Evolutionary conservation across 2,888 invertebrate genomes (phyloP).

Genomic region (Anodontia alba): DNA sequence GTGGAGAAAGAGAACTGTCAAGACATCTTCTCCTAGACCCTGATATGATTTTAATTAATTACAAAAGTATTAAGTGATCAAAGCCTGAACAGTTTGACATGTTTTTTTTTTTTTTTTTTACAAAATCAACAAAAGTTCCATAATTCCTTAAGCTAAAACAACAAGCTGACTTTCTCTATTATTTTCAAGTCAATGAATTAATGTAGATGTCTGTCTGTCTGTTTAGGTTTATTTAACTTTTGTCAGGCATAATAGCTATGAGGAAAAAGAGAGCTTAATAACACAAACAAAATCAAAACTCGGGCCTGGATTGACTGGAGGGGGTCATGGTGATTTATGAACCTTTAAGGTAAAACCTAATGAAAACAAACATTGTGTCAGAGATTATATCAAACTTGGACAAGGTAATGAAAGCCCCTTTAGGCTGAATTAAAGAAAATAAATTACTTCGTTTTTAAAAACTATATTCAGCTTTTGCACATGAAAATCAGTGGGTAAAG

Average conservation of each 20-base stretch:
- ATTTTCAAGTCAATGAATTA: constrained; percentile 18
- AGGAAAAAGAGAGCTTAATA: background rate
- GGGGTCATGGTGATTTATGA: background rate
- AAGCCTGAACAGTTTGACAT: background rate
- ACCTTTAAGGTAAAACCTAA: constrained; percentile 4
- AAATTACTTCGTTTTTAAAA: too few relatives aligned
- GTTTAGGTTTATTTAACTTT: constrained; percentile 29
- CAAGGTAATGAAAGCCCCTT: background rate
- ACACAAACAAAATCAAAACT: constrained; percentile 2
- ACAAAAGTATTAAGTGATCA: too few relatives aligned
- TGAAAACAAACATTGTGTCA: background rate
- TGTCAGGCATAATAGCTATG: constrained; percentile 22
- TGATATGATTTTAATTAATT: too few relatives aligned
- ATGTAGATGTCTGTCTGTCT: constrained; percentile 35
- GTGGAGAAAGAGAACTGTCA: too few relatives aligned
- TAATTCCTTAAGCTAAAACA: constrained; percentile 23
- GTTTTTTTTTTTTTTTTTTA: constrained; percentile 22
- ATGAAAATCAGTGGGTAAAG: too few relatives aligned
- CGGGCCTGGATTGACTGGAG: background rate
- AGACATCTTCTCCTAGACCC: too few relatives aligned
- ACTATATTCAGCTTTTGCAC: too few relatives aligned
- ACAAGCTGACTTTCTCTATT: constrained; percentile 18
- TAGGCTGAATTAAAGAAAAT: background rate
- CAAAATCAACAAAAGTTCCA: constrained; percentile 32
- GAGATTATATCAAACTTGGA: background rate